Base-by-base conservation (phyloP, 1,140 invertebrate genomes). In the Pseudachorutes palmiensis region DNA sequence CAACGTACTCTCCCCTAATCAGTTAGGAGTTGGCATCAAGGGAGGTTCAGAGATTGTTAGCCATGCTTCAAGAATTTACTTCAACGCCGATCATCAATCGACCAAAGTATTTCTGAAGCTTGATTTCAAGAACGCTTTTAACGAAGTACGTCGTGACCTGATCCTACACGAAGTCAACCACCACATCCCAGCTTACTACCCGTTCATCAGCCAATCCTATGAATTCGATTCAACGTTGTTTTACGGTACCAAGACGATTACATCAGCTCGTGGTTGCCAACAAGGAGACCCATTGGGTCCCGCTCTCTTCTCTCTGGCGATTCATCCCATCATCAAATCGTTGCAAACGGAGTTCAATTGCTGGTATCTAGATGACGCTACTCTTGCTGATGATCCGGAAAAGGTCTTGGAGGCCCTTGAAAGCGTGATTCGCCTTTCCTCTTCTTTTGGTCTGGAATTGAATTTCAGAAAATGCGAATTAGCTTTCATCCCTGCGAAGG, bases 121-220 rank as follows among this genome's bases (percentile, higher is more conserved):
- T 2, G 26, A 60, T 22, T 60, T 60, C 58, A 60, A 24, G 30
- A 60, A 60, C 24, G 58, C 58, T 12, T 60, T 60, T 60, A 60
- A 60, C 30, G 58, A 60, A 60, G 24, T 60, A 5, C 26, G 58
- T 9, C 3, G 30, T 12, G 58, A 60, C 31, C 2, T 32, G 26
- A 28, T 60, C 9, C 26, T 30, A 2, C 58, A 32, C 9, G 12
- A 60, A 9, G 29, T 60, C 14, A 26, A 12, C 14, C 9, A 28
- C 3, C 12, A 31, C 14, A 29, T 60, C 31, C 58, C 58, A 3
- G 2, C 2, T 5, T 30, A 29, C 22, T 60, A 60, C 22, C 58
- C 58, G 31, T 60, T 29, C 24, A 12, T 60, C 14, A 29, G 14
- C 30, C 58, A 60, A 60, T n/a, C n/a, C n/a, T n/a, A n/a, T n/a